Evolutionary conservation across 2,113 vertebrate species (phyloP).

Genomic region (Chionis minor): DNA sequence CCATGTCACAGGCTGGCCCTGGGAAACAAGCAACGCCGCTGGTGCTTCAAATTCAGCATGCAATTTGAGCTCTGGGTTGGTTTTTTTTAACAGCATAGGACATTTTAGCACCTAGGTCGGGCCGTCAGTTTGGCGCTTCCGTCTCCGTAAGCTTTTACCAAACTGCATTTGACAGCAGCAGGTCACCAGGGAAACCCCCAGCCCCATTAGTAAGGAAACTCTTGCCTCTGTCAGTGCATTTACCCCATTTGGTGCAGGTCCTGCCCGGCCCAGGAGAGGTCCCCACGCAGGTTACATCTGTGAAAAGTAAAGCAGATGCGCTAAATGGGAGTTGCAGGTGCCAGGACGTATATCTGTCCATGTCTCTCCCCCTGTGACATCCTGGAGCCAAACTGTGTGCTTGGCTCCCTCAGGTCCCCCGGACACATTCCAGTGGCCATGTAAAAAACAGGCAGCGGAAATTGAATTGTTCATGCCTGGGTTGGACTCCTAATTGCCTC

Average conservation of each 20-base stretch:
- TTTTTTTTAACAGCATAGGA: not conserved
- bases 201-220: not conserved
- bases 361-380: not conserved
- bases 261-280: not conserved
- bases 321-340: not conserved
- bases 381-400: not conserved
- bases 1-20: not conserved
- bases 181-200: not conserved
- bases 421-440: not conserved
- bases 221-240: not conserved
- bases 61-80: not conserved
- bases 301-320: not conserved
- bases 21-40: accelerated
- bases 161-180: not conserved
- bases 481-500: not conserved
- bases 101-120: not conserved
- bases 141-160: not conserved
- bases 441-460: not conserved
- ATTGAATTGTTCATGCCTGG: not conserved
- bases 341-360: not conserved
- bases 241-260: not conserved
- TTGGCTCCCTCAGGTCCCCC: not conserved
- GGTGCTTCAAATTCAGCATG: not conserved
- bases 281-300: not conserved
- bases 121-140: not conserved